Base-by-base conservation (phyloP, 2,888 invertebrate species). In the Leptarthrus brevirostris region DNA sequence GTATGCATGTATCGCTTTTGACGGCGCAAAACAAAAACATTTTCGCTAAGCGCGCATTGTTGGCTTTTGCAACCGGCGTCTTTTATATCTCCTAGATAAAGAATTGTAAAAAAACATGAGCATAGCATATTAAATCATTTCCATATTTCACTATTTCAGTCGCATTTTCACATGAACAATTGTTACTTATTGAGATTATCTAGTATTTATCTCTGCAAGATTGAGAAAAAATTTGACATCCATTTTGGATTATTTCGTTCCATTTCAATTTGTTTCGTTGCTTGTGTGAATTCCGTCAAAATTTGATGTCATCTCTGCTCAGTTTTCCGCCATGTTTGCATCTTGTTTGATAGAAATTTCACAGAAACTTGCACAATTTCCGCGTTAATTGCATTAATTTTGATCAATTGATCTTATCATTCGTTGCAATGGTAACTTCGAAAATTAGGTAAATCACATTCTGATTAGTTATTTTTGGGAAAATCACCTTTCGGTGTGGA, bases 171-270 rank as follows among this genome's bases (percentile, higher is more conserved):
- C 24, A 44, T 24, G 14, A 26, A 24, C 52, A 40, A 52, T 22
- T n/a, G 18, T 64, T 14, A 40, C 40, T n/a, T 12, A 40, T 40
- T 40, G 14, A 64, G 64, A 18, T 69, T 34, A 49, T n/a, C 1
- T n/a, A 14, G 40, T 58, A 14, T 61, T 16, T 30, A 5, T 14
- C 24, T 64, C 14, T 24, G 4, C 14, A 24, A 44, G n/a, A 6
- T 64, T 22, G 69, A 30, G 69, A 30, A 34, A 52, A 64, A 40
- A 24, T 56, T 71, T 75, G 75, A 73, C 75, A 75, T 75, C 75
- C 75, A 75, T 75, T 75, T 75, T 75, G 75, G 73, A 75, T 71
- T 56, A 22, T 54, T 52, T 71, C 75, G 73, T 75, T 70, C 73
- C 75, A 58, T 58, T 73, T 44, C 73, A 64, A 36, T 56, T 49